Base-by-base conservation (phyloP, 2,797 vertebrate species). In the Malacoraja senta region DNA sequence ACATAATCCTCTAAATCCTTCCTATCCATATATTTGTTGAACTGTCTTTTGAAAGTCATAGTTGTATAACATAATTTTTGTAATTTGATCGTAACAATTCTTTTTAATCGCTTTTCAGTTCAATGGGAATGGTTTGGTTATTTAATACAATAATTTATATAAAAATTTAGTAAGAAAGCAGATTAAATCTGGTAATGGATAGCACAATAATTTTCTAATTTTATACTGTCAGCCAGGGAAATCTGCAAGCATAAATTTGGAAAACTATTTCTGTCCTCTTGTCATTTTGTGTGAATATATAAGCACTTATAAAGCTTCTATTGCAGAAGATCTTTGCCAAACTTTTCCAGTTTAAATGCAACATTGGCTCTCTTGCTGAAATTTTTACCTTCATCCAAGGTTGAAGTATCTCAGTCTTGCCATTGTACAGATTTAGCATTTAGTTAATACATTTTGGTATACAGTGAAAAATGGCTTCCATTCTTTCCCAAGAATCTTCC, bases 271-370 rank as follows among this genome's bases (percentile, higher is more conserved):
- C 29, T 29, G 53, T 65, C 65, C n/a, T 61, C 83, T 65, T 88
- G 58, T 65, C 61, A 88, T 32, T 88, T 88, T 65, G n/a, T 88
- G 83, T 88, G 83, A n/a, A 32, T 32, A 88, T 21, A 88, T 65
- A 65, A 15, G 13, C 10, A 84, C 13, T 32, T 32, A n/a, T 32
- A 88, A 29, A 29, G 65, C 24, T 91, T 65, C 38, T 53, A 12
- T 53, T 91, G 90, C 68, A 91, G 21, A 74, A 24, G 32, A 74
- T 74, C 38, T 91, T 91, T 63, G 86, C 65, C 86, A 74, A 38
- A 74, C 24, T 0, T 74, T 72, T 74, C 3, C 35, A 38, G 65
- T 71, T 38, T 91, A 53, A 74, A 71, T 53, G 9, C 24, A 91
- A 91, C 17, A 44, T 74, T 91, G 68, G 32, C 90, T 44, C 29